Evolutionary conservation across 2,113 vertebrate species (phyloP), one percentile per base, ranked within the genome.

Genomic region (Urocynchramus pylzowi): DNA sequence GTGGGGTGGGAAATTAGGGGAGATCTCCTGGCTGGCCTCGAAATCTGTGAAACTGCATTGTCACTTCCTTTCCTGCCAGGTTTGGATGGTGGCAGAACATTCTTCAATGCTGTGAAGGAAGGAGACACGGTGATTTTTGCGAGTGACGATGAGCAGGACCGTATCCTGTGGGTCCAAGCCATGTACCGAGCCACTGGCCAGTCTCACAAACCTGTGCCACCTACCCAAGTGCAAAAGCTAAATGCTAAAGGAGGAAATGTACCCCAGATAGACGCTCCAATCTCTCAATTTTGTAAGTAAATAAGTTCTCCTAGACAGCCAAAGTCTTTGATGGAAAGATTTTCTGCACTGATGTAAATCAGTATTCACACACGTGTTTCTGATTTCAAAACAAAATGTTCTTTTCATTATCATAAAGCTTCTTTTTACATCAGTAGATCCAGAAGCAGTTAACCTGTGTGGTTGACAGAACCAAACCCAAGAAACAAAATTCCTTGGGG

Each of bases 271-370:
- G 99, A 99, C 0, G 99, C 99, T 15, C 99, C 99, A 54, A 99
- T 99, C 97, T 99, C 99, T 69, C 99, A 99, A 97, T 99, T 99
- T 98, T 99, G 99, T 99, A 98, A 99, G 99, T 99, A 99, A 97
- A 97, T 70, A 83, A 78, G 86, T 87, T 94, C 73, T 97, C 90
- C 84, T 96, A 95, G 64, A 95, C 76, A 80, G 67, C 64, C 73
- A 83, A 93, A 73, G 65, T 91, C 90, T 96, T 91, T 94, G 73
- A 59, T 52, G 67, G 67, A 65, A 92, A 95, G 85, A 76, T 96
- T 92, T 91, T 85, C 93, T 95, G 79, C 87, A 27, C 87, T 95
- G 84, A 79, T 88, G 73, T 93, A 86, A 96, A 90, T 91, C 79
- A 53, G 27, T 93, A 60, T 93, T 95, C 1, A 3, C 37, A 15